Conservation (phyloP, 2,113 vertebrate genomes). For the Paradoxurus hermaphroditus region DNA sequence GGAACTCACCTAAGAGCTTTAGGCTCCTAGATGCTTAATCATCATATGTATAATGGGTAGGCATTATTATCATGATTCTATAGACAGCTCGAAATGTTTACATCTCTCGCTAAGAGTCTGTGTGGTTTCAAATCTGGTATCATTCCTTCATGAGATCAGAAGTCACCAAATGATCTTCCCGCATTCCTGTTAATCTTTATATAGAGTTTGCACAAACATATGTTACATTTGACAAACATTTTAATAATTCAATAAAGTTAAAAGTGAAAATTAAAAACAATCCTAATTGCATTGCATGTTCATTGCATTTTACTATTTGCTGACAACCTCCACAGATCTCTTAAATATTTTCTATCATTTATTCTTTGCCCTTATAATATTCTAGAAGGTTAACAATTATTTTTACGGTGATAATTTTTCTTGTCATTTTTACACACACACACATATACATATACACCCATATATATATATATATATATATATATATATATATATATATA, state of each 20-base stretch:
- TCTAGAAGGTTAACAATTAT: conserved; percentile 21
- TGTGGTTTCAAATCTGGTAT: not conserved
- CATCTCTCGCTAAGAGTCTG: not conserved
- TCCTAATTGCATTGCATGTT: not conserved
- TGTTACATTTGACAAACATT: not conserved
- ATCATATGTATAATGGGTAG: not conserved
- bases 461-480: not conserved
- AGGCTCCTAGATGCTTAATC: not conserved
- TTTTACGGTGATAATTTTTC: conserved; percentile 6
- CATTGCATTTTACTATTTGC: not conserved
- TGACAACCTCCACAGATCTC: not conserved
- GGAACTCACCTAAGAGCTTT: not conserved
- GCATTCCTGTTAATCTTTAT: conserved; percentile 32
- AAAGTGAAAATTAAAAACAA: conserved; percentile 41
- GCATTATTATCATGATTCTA: not conserved
- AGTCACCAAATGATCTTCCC: not conserved
- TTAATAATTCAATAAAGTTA: not conserved
- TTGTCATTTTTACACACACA: conserved; percentile 41
- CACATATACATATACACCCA: not conserved
- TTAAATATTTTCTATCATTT: conserved; percentile 25
- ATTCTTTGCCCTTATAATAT: conserved; percentile 13
- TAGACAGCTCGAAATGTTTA: not conserved
- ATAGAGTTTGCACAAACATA: not conserved
- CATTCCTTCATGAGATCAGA: not conserved
- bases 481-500: not conserved